A percentile compares a stretch with the other conserved stretches of the same genome.
These are phyloP conservation scores for Actenoides hombroni DNA, from an alignment of 2,113 vertebrate species.

Conservation along the genomic window DNA sequence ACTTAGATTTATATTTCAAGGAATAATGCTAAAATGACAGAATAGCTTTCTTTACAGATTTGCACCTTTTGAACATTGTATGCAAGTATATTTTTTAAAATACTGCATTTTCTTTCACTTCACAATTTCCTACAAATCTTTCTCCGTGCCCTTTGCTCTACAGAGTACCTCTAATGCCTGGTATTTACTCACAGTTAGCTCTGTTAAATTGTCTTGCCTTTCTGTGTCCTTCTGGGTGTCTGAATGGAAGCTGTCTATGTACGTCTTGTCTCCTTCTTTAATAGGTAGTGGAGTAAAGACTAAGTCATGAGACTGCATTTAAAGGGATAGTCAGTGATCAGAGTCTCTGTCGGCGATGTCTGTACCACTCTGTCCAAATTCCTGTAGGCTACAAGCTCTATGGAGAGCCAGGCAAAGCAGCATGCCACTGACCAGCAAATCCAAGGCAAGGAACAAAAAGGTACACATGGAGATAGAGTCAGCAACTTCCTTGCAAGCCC, in stretches of 20 bases:
- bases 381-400: conserved; percentile 80
- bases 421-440: conserved; percentile 84
- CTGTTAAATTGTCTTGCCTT: conserved; percentile 18
- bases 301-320: conserved; percentile 86
- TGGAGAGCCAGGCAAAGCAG: conserved; percentile 86
- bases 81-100: neutral
- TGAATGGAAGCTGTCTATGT: conserved; percentile 42
- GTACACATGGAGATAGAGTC: conserved; percentile 66
- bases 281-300: conserved; percentile 72
- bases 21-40: neutral
- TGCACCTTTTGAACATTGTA: neutral
- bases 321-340: conserved; percentile 80
- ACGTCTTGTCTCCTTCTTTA: conserved; percentile 64
- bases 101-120: conserved; percentile 8
- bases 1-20: neutral
- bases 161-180: neutral
- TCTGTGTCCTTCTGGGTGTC: conserved; percentile 9
- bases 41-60: neutral
- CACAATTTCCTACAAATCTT: conserved; percentile 50
- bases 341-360: conserved; percentile 89
- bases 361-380: conserved; percentile 89
- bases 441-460: conserved; percentile 72
- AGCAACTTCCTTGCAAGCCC: conserved; percentile 52
- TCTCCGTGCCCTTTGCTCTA: conserved; percentile 45
- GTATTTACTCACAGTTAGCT: conserved; percentile 57